These are phyloP conservation scores for Tapirus indicus DNA, from an alignment of 2,797 vertebrate species.

Conservation along the genomic window DNA sequence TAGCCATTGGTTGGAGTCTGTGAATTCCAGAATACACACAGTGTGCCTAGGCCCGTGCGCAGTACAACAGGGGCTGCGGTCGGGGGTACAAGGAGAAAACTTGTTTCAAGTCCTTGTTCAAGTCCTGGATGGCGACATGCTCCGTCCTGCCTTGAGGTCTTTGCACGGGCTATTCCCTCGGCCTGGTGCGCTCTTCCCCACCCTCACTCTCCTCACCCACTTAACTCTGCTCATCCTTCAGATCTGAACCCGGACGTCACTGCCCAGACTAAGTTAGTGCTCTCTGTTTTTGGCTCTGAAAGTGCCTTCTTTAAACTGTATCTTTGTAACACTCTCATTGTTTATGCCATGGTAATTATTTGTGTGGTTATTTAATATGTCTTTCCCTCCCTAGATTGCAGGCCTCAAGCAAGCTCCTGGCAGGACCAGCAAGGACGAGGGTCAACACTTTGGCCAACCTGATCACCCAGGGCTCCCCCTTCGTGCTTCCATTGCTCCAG, in stretches of 20 bases:
- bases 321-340: background rate
- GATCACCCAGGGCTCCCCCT: background rate
- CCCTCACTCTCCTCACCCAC: accelerated
- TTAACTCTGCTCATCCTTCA: background rate
- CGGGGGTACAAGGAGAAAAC: background rate
- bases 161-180: background rate
- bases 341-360: background rate
- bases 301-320: background rate
- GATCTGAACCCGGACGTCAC: background rate
- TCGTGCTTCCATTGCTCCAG: background rate
- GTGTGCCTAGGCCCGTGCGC: accelerated
- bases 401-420: background rate
- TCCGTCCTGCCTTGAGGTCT: background rate
- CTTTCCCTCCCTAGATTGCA: background rate
- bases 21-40: background rate
- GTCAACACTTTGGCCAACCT: background rate
- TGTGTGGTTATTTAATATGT: background rate
- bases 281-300: background rate
- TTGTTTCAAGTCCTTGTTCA: too few relatives aligned
- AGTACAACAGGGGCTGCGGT: too few relatives aligned
- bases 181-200: background rate
- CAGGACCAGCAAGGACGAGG: background rate
- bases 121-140: background rate
- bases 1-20: background rate
- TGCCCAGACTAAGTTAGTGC: background rate